These are phyloP conservation scores for Hafferia zeledoni DNA, from an alignment of 2,797 vertebrate genomes.

Conservation along the genomic window DNA sequence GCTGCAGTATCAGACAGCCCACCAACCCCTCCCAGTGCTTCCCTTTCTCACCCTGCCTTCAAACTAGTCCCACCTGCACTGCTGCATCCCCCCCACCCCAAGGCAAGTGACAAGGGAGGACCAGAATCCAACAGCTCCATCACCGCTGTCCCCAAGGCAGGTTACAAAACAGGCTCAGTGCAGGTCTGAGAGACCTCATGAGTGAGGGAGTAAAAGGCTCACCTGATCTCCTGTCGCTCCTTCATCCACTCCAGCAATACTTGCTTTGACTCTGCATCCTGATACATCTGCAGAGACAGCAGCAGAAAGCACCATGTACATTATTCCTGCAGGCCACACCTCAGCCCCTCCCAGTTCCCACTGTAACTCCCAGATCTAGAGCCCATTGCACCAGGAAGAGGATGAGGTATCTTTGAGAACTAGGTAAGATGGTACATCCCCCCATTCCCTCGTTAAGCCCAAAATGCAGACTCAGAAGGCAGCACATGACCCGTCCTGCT, in stretches of 20 bases:
- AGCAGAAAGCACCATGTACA: not conserved
- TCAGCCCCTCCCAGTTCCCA: not conserved
- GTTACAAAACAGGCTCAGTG: not conserved
- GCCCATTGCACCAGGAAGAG: not conserved
- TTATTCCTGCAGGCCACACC: not conserved
- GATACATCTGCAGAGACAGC: constrained; percentile 74
- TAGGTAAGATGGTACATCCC: not conserved
- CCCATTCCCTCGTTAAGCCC: not conserved
- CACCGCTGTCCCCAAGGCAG: not conserved
- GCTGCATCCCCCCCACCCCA: not conserved
- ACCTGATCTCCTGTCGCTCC: constrained; percentile 82
- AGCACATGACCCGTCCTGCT: accelerated
- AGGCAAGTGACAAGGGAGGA: not conserved
- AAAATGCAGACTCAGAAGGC: not conserved
- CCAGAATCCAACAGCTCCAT: not conserved
- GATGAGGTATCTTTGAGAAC: not conserved
- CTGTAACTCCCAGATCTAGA: not conserved
- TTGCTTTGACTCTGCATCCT: constrained; percentile 77
- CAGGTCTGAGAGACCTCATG: not conserved
- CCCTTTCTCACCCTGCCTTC: not conserved
- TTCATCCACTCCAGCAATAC: constrained; percentile 81
- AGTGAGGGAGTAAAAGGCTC: accelerated
- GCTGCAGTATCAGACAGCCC: not conserved
- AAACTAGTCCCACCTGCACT: not conserved
- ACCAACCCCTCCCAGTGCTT: not conserved